A percentile compares a stretch with the other conserved stretches of the same genome.
These are phyloP conservation scores for Atethmia centrago DNA, from an alignment of 2,888 invertebrate species.

Conservation along the genomic window DNA sequence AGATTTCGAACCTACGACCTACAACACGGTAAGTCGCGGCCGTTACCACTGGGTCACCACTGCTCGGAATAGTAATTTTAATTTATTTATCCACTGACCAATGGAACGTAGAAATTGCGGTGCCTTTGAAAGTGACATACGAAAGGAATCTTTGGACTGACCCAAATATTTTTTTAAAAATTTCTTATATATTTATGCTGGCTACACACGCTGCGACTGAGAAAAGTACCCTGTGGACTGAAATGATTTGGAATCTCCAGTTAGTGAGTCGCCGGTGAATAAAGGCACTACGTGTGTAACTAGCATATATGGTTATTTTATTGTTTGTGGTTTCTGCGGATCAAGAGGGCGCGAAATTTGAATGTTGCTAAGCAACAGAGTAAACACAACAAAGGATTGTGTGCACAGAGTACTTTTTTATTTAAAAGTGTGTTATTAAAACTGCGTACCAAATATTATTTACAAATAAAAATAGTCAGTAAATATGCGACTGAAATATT, in stretches of 20 bases:
- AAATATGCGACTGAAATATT: constrained; percentile 95
- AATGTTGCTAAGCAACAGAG: constrained; percentile 70
- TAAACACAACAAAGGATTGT: constrained; percentile 45
- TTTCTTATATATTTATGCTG: neutral
- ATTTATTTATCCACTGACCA: neutral
- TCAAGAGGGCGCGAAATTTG: constrained; percentile 45
- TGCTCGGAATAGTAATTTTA: neutral
- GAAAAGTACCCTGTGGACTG: too few relatives aligned
- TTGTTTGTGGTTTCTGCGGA: constrained; percentile 15
- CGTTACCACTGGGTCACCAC: too few relatives aligned
- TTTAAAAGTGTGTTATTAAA: too few relatives aligned
- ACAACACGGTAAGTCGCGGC: too few relatives aligned
- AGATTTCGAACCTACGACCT: too few relatives aligned
- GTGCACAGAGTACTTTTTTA: too few relatives aligned
- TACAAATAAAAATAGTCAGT: neutral
- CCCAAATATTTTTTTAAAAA: neutral
- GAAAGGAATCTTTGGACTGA: neutral
- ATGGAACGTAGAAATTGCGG: neutral
- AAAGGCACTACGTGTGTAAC: neutral
- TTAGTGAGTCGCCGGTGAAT: neutral
- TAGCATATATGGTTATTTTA: neutral
- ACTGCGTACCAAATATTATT: constrained; percentile 2
- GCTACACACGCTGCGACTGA: neutral
- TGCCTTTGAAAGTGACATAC: neutral
- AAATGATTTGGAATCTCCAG: neutral